phyloP scores from a whole-genome alignment of 2,797 vertebrate species.

The Melanotaenia trifasciata region DNA sequence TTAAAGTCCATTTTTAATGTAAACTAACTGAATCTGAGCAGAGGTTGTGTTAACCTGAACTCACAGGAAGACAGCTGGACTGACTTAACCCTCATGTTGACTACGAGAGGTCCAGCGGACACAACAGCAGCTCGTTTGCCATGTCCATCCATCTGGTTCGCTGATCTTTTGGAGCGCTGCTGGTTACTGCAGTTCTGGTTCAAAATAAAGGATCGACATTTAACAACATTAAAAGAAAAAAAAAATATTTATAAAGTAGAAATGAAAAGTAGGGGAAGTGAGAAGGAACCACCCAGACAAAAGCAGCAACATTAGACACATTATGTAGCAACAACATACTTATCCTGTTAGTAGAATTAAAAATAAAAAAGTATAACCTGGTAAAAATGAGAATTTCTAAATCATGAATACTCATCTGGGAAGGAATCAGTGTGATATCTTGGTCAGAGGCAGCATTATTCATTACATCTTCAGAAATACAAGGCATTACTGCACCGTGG shows the following conservation, averaged over 20 bases:
- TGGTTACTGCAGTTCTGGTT: slow-evolving; percentile 61
- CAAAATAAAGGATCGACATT: neutral
- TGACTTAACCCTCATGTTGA: slow-evolving; percentile 29
- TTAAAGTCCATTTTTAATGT: neutral
- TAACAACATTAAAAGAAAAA: neutral
- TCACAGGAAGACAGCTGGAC: slow-evolving; percentile 51
- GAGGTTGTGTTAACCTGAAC: slow-evolving; percentile 12
- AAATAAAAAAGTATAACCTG: too few species aligned
- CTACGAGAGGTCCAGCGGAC: slow-evolving; percentile 74
- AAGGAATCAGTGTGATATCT: too few species aligned
- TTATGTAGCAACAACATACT: too few species aligned
- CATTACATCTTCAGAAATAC: too few species aligned
- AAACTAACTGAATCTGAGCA: neutral
- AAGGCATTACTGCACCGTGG: too few species aligned
- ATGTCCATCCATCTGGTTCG: neutral
- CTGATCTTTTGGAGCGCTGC: slow-evolving; percentile 46
- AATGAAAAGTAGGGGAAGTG: neutral
- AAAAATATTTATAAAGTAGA: neutral
- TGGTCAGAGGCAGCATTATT: too few species aligned
- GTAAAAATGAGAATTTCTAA: too few species aligned
- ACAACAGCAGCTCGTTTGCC: slow-evolving; percentile 46
- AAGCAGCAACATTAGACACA: too few species aligned
- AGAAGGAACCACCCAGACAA: neutral
- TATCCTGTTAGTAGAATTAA: too few species aligned
- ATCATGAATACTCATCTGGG: too few species aligned